Base-by-base conservation (phyloP, 1,140 invertebrate species). In the Nylanderia fulva region DNA sequence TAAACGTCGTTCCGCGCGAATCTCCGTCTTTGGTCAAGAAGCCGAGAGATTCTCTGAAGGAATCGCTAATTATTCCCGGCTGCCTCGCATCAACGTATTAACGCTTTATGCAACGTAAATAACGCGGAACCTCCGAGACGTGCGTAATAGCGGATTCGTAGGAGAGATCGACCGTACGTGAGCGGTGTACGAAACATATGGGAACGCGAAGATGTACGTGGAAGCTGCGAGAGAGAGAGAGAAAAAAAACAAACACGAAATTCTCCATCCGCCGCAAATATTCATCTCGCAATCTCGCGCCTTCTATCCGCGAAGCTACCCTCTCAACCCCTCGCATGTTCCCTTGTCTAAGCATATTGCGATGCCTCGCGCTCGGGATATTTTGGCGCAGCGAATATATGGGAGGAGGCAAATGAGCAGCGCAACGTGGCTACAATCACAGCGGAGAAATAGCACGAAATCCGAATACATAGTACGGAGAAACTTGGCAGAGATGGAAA, bases 401-500 rank as follows among this genome's bases (percentile, higher is more conserved):
- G 79, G 71, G 75, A 63, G 64, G 85, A 85, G 60, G 85, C 45
- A 88, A 85, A 83, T 83, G 88, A 89, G 90, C 75, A 74, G 74
- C 21, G 74, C 85, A 80, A 69, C 77, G 79, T 79, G 27, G 69
- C 83, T 85, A 87, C 88, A 86, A 88, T 88, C 87, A 86, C 74
- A 63, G 66, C 68, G 72, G 72, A 66, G 75, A 84, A 82, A 82
- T 82, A 58, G 66, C 52, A 71, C 77, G 60, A 60, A 84, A 84
- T 87, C 58, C 85, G 69, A 88, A 74, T 66, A 48, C 45, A 48
- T 18, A 79, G 58, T 15, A 64, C n/a, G 77, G 29, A 66, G 58
- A 60, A 21, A 52, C n/a, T 13, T 24, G 77, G 61, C 36, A 61
- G 75, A 85, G 64, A 33, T 45, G 45, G 52, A 58, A 45, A 80